Percentiles rank a stretch among this genome's conserved stretches.
Evolutionary conservation across 2,888 invertebrate species (phyloP).

Genomic region (Eutolmus rufibarbis): DNA sequence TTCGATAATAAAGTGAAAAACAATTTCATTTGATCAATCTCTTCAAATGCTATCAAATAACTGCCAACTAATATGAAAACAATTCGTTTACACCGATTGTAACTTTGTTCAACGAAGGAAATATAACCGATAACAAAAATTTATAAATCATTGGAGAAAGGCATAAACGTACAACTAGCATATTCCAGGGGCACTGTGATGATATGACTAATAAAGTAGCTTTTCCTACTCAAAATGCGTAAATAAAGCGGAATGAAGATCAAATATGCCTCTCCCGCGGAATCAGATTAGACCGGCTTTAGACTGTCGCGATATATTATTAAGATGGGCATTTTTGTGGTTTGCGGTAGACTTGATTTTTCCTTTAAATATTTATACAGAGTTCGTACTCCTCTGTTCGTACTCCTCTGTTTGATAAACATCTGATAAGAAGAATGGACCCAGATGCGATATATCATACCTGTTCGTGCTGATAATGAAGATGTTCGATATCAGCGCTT

Average conservation of each 20-base stretch:
- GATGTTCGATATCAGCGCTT: slow-evolving; percentile 17
- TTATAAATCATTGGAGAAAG: not conserved
- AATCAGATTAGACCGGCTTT: not conserved
- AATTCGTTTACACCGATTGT: not conserved
- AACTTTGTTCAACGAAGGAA: not conserved
- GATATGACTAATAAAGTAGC: not conserved
- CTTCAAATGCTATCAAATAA: not conserved
- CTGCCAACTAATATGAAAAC: not conserved
- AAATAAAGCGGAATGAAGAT: not conserved
- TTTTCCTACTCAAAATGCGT: not conserved
- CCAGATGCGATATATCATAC: slow-evolving; percentile 4
- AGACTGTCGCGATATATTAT: not conserved
- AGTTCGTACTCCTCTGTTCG: not conserved
- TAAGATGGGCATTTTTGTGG: not conserved
- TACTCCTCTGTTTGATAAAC: slow-evolving; percentile 11
- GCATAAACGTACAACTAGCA: not conserved
- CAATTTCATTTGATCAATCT: not conserved
- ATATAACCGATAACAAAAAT: not conserved
- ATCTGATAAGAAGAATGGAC: not conserved
- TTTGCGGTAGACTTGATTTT: slow-evolving; percentile 2
- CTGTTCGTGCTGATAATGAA: slow-evolving; percentile 4
- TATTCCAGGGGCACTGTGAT: not conserved
- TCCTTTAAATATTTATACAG: not conserved
- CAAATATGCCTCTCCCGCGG: not conserved
- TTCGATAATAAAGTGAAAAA: not conserved